phyloP scores from a whole-genome alignment of 2,797 vertebrate species.

The Gadopsis bispinosus region DNA sequence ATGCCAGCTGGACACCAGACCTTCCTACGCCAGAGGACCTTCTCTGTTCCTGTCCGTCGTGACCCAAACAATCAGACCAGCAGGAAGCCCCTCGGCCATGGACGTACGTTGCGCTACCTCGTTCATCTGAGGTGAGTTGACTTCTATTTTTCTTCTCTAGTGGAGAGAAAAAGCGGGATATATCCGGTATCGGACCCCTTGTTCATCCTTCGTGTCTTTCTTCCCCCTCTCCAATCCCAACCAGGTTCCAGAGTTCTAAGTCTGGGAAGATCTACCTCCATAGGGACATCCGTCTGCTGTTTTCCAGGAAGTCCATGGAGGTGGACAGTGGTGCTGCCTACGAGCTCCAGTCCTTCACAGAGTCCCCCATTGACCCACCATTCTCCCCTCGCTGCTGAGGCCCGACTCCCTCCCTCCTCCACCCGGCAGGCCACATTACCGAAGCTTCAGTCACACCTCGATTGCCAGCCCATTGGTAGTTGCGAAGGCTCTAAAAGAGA shows the following conservation, averaged over 20 bases:
- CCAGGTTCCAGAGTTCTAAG: slow-evolving; percentile 99
- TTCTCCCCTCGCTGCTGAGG: slow-evolving; percentile 95
- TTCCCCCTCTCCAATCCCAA: slow-evolving; percentile 32
- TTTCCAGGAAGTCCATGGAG: slow-evolving; percentile 99
- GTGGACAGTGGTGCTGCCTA: slow-evolving; percentile 99
- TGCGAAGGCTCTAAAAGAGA: slow-evolving; percentile 42
- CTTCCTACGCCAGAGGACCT: slow-evolving; percentile 99
- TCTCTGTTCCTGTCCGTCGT: slow-evolving; percentile 96
- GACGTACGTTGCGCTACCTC: slow-evolving; percentile 98
- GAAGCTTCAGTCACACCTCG: slow-evolving; percentile 57
- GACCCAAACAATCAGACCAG: slow-evolving; percentile 88
- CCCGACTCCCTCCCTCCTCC: slow-evolving; percentile 41
- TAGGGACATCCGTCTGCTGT: slow-evolving; percentile 96
- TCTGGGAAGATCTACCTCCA: slow-evolving; percentile 99
- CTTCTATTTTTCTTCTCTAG: background rate
- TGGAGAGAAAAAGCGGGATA: background rate
- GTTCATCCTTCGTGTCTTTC: background rate
- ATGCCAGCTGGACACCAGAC: slow-evolving; percentile 99
- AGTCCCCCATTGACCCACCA: slow-evolving; percentile 94
- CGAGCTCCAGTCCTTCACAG: slow-evolving; percentile 98
- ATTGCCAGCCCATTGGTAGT: slow-evolving; percentile 57
- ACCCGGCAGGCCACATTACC: slow-evolving; percentile 49
- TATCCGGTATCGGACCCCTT: background rate
- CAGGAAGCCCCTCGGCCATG: slow-evolving; percentile 90
- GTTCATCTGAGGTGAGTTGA: slow-evolving; percentile 94